Base-by-base conservation (phyloP, 2,113 vertebrate species). In the Morone saxatilis region DNA sequence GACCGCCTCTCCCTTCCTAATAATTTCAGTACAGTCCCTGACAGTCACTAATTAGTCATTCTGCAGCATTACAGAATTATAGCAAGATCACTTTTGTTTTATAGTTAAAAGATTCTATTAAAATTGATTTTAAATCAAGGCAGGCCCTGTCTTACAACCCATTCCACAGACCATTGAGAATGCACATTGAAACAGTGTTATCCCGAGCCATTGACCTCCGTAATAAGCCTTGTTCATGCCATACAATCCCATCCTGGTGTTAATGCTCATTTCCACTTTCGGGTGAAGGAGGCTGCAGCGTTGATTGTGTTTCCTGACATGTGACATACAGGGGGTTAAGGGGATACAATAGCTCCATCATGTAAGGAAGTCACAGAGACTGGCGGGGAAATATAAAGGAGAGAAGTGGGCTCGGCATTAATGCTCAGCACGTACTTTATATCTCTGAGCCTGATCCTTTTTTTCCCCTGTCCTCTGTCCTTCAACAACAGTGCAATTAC, bases 401-500 rank as follows among this genome's bases (percentile, higher is more conserved):
- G 59, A 82, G 73, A 82, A 86, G 76, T 86, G 68, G 80, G 78
- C 83, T 87, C 8, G 17, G 85, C 82, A 91, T 93, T 91, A 90
- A 95, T 94, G 88, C 92, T 63, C 40, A 1, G 91, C 91, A 93
- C 89, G 87, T 90, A 89, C 71, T 80, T 88, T 68, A 73, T 92
- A 85, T 90, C 87, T 91, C 81, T 57, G 69, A 87, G 80, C 72
- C 60, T 22, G 85, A 88, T 88, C 90, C 85, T 48, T 80, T 78
- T 43, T 81, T 75, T 22, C 53, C 43, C 74, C 63, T 48, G 9
- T 86, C 81, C 79, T 89, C 87, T 92, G 93, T 93, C 95, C 94
- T 94, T 95, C 91, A 91, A 80, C 91, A 92, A 94, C 91, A 93
- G 88, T 89, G 89, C 90, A 95, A 94, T 94, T 95, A 93, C 86